Conservation (phyloP, 1,140 invertebrate species). For the Mycetomoellerius zeteki region DNA sequence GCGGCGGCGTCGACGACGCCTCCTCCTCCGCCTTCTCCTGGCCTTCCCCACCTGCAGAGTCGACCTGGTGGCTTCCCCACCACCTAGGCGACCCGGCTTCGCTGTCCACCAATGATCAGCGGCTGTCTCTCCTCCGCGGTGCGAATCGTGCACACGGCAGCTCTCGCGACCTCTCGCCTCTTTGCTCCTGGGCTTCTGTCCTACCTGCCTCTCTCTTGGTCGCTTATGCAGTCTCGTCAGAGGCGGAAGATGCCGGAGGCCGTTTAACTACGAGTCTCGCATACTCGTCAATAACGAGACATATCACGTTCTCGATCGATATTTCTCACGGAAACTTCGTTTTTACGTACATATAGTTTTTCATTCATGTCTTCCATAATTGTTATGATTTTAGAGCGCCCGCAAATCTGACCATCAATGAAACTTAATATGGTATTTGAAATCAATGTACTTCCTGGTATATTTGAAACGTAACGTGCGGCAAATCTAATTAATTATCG, state of each 20-base stretch:
- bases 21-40: conserved; percentile 73
- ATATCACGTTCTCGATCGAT: conserved; percentile 28
- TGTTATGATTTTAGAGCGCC: not conserved
- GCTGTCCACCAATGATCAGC: conserved; percentile 86
- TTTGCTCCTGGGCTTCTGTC: conserved; percentile 64
- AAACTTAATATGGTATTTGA: conserved; percentile 1
- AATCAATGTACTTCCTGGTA: conserved; percentile 6
- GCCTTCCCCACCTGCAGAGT: conserved; percentile 69
- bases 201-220: conserved; percentile 59
- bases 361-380: conserved; percentile 34
- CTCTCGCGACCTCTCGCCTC: conserved; percentile 71
- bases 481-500: not conserved
- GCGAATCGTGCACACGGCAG: conserved; percentile 62
- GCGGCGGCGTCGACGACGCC: conserved; percentile 40
- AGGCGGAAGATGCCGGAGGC: conserved; percentile 27
- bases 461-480: not conserved
- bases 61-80: conserved; percentile 73
- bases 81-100: conserved; percentile 68
- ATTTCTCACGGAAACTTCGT: conserved; percentile 10
- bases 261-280: conserved; percentile 10
- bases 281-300: conserved; percentile 19
- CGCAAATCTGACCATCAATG: not conserved
- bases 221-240: conserved; percentile 40
- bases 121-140: conserved; percentile 81
- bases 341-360: not conserved